These are phyloP conservation scores for Panonychus citri DNA, from an alignment of 1,140 invertebrate species.

Conservation along the genomic window DNA sequence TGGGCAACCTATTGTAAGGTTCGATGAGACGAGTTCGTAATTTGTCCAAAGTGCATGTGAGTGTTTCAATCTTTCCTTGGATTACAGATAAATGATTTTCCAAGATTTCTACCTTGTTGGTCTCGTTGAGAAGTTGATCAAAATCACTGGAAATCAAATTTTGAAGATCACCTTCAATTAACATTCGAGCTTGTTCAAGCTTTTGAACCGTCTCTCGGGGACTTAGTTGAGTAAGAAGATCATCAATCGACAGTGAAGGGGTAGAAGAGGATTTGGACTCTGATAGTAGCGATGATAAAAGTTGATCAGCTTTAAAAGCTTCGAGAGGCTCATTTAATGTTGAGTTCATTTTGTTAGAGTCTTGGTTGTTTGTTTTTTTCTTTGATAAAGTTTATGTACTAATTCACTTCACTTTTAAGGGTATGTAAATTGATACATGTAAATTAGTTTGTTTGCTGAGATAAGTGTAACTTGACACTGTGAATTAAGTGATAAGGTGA, in stretches of 20 bases:
- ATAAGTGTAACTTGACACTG: no score
- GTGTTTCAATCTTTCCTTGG: conserved; percentile 46
- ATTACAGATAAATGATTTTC: conserved; percentile 39
- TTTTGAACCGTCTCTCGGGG: neutral
- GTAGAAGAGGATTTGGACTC: neutral
- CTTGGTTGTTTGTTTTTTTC: no score
- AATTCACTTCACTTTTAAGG: no score
- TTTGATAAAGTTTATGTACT: no score
- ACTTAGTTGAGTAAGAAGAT: neutral
- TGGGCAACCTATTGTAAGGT: conserved; percentile 56
- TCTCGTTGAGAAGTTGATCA: neutral
- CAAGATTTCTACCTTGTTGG: conserved; percentile 58
- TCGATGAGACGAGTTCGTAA: conserved; percentile 40
- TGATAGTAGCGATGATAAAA: neutral
- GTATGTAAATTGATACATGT: no score
- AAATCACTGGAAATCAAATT: neutral
- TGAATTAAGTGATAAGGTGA: no score
- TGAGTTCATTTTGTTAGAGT: neutral
- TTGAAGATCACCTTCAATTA: neutral
- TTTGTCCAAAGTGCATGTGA: conserved; percentile 24
- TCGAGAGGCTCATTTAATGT: no score
- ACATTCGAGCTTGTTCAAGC: neutral
- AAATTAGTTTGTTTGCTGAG: no score
- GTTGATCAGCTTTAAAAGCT: no score
- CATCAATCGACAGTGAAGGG: neutral